Evolutionary conservation across 2,113 vertebrate genomes (phyloP), one percentile per base, ranked within the genome.

Genomic region (Fulica atra): DNA sequence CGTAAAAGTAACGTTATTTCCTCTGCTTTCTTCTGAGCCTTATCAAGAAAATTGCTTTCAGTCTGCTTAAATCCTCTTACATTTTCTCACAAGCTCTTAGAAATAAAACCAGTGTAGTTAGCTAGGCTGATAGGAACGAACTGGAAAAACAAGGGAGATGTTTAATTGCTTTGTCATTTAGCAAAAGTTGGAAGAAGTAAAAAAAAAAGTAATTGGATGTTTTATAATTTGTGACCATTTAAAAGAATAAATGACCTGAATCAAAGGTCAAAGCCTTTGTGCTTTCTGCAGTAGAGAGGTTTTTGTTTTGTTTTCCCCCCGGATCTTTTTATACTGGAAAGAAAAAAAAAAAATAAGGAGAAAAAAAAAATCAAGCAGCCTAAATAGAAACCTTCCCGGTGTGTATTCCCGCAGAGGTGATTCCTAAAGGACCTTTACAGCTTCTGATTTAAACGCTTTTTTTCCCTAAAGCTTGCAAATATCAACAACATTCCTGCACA

Each of bases 401-500:
- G 16, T 53, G 6, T 14, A 4, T 42, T 46, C 9, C 6, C 7
- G 8, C 19, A 14, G 28, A 46, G 65, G 13, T 0, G 1, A 25
- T 28, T 81, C 81, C 31, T 5, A 77, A 88, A 21, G 18, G 33
- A 29, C 18, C 65, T 20, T 36, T 16, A 4, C 56, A 31, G 40
- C 74, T 92, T 48, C 57, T 81, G 69, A 12, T 35, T 61, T 38
- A 29, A 33, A 94, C 14, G 28, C 87, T 24, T 70, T 69, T 69
- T 81, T 63, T 63, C 36, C 89, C 92, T 92, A 92, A 85, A 79
- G 94, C 97, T 97, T 74, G 97, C 97, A 97, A 98, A 97, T 98
- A 98, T 98, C 97, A 98, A 97, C 97, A 98, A 96, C 98, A 98
- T 98, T 98, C 98, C 98, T 96, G 97, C 85, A 66, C 98, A 98